Conservation (phyloP, 2,888 invertebrate species). For the Calameuta idolon region DNA sequence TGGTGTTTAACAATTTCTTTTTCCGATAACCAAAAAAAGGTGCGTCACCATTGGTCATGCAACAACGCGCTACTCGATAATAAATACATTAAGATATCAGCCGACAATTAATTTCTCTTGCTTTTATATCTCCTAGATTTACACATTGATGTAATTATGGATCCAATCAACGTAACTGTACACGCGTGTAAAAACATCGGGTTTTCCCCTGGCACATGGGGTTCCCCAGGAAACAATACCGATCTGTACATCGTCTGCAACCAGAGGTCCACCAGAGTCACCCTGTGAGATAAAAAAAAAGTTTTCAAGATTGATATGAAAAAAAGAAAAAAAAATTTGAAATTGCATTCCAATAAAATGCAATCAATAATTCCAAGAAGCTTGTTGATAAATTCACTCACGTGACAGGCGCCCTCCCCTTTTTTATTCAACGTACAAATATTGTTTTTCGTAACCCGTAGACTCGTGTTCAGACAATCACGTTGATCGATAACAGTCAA, state of each 20-base stretch:
- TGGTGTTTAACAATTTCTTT: too few relatives aligned
- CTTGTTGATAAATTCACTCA: constrained; percentile 56
- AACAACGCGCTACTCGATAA: too few relatives aligned
- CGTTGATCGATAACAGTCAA: constrained; percentile 69
- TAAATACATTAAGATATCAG: background rate
- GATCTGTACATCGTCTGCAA: constrained; percentile 56
- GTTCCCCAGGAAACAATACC: constrained; percentile 68
- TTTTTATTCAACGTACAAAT: constrained; percentile 72
- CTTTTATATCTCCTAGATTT: background rate
- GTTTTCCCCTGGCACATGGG: constrained; percentile 65
- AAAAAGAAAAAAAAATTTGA: too few relatives aligned
- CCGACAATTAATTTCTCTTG: background rate
- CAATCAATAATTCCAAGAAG: too few relatives aligned
- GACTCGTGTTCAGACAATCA: constrained; percentile 62
- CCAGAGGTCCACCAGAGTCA: constrained; percentile 64
- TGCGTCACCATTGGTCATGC: too few relatives aligned
- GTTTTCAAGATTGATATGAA: constrained; percentile 5
- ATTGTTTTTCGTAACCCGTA: constrained; percentile 69
- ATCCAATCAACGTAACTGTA: constrained; percentile 65
- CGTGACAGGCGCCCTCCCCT: constrained; percentile 76
- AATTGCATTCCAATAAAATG: too few relatives aligned
- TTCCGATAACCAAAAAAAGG: too few relatives aligned
- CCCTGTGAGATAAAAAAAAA: constrained; percentile 45
- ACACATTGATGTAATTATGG: constrained; percentile 31
- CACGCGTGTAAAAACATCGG: constrained; percentile 67